phyloP scores from a whole-genome alignment of 1,140 invertebrate genomes.

The Hypothenemus hampei region DNA sequence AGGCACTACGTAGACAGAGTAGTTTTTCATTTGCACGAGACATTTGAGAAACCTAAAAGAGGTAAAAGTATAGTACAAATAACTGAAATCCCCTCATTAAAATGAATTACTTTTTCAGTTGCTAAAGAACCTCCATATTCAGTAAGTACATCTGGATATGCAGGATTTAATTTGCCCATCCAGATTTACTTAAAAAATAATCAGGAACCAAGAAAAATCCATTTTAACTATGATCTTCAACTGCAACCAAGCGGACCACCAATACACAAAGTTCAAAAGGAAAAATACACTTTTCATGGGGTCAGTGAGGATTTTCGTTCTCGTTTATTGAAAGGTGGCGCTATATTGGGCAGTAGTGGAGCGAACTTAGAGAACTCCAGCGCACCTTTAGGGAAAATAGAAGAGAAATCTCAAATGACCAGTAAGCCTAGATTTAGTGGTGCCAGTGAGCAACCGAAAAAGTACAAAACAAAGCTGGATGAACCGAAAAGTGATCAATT shows the following conservation, averaged over 20 bases:
- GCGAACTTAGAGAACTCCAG: conserved; percentile 19
- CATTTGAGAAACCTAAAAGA: conserved; percentile 85
- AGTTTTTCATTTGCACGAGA: conserved; percentile 86
- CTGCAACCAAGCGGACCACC: conserved; percentile 69
- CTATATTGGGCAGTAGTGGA: conserved; percentile 44
- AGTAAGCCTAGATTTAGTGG: conserved; percentile 65
- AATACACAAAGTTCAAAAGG: conserved; percentile 67
- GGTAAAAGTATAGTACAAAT: no score
- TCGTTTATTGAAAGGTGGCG: conserved; percentile 84
- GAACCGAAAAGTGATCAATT: conserved; percentile 60
- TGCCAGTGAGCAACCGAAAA: conserved; percentile 52
- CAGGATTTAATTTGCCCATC: conserved; percentile 85
- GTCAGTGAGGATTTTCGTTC: conserved; percentile 84
- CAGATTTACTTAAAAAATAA: conserved; percentile 88
- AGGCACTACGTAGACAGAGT: conserved; percentile 92
- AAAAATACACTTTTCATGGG: conserved; percentile 68
- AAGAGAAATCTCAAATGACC: conserved; percentile 50
- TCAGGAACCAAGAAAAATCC: conserved; percentile 83
- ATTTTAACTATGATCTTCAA: conserved; percentile 79
- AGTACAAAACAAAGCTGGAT: conserved; percentile 59
- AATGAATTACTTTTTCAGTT: conserved; percentile 53
- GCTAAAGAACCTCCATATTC: conserved; percentile 88
- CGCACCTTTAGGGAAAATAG: conserved; percentile 12
- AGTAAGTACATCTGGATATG: conserved; percentile 90
- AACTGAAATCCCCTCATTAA: not conserved